These are phyloP conservation scores for Cetonia aurata DNA, from an alignment of 2,888 invertebrate genomes.

Conservation along the genomic window DNA sequence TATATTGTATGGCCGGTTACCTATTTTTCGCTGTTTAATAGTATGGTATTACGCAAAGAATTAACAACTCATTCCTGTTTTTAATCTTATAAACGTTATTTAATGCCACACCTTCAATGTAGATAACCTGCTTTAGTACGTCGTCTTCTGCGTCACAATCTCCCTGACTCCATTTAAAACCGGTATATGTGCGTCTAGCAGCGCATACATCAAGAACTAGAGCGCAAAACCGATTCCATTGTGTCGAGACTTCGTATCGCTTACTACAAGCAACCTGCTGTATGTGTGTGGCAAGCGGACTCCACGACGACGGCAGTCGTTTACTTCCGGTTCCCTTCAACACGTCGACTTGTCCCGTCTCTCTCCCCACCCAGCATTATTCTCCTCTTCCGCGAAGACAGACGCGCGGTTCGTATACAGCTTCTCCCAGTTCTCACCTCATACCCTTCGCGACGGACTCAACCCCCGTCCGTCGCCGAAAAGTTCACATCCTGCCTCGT, in stretches of 20 bases:
- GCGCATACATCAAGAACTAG: too few relatives aligned
- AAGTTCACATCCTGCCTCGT: conserved; percentile 42
- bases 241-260: background rate
- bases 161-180: too few relatives aligned
- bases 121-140: too few relatives aligned
- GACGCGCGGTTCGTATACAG: background rate
- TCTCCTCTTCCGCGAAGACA: conserved; percentile 7
- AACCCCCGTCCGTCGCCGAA: conserved; percentile 1
- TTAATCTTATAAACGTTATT: too few relatives aligned
- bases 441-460: background rate
- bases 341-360: background rate
- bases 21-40: too few relatives aligned
- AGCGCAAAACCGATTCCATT: too few relatives aligned
- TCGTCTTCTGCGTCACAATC: too few relatives aligned
- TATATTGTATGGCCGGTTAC: too few relatives aligned
- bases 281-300: conserved; percentile 7
- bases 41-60: too few relatives aligned
- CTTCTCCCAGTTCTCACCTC: background rate
- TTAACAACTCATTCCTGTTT: too few relatives aligned
- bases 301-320: conserved; percentile 30
- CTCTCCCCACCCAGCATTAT: background rate
- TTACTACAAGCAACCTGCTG: conserved; percentile 1
- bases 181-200: too few relatives aligned
- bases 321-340: conserved; percentile 43
- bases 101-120: too few relatives aligned